Conservation (phyloP, 2,797 vertebrate genomes). For the Argyrosomus regius region DNA sequence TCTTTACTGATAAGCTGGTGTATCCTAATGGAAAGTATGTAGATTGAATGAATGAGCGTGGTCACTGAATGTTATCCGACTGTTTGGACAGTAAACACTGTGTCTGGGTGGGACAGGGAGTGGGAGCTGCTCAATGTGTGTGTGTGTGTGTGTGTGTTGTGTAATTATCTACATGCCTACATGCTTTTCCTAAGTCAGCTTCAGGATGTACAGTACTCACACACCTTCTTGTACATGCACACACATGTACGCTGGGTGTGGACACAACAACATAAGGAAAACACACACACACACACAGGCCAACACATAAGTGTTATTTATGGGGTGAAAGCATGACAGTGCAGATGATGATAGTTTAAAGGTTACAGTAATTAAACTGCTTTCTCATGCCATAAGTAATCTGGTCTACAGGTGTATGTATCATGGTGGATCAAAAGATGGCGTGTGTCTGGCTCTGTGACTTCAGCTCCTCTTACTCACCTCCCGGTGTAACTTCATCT, state of each 20-base stretch:
- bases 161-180: conserved; percentile 25
- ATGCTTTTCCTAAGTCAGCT: background rate
- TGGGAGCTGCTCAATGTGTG: conserved; percentile 11
- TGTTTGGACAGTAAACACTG: conserved; percentile 52
- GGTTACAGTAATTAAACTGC: background rate
- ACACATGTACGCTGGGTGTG: conserved; percentile 24
- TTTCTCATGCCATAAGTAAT: background rate
- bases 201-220: conserved; percentile 11
- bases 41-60: conserved; percentile 11
- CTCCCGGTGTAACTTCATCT: conserved; percentile 15
- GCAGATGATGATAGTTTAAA: conserved; percentile 14
- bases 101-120: conserved; percentile 44
- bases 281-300: background rate
- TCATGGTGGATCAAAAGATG: conserved; percentile 38
- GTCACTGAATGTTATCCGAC: conserved; percentile 27
- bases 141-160: conserved; percentile 24
- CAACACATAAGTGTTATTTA: background rate
- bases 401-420: conserved; percentile 2
- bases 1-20: background rate
- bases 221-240: conserved; percentile 36
- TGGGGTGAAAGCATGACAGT: conserved; percentile 18
- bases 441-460: conserved; percentile 16
- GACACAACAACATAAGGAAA: conserved; percentile 5
- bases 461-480: conserved; percentile 61
- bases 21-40: fast-evolving